Evolutionary conservation across 1,140 invertebrate genomes (phyloP), one percentile per base, ranked within the genome.

Genomic region (Dreissena polymorpha): DNA sequence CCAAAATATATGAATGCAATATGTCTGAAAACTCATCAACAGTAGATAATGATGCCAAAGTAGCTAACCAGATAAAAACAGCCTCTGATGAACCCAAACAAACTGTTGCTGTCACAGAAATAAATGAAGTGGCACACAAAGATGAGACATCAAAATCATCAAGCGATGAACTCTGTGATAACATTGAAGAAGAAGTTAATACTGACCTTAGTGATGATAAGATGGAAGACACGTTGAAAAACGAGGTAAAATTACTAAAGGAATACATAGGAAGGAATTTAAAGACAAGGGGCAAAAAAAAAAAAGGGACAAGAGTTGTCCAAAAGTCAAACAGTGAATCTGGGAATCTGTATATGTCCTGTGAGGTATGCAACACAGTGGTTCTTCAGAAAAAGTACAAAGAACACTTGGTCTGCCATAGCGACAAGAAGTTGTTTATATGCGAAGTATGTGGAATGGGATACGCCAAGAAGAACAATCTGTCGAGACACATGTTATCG

Each of bases 311-410:
- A 18, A 60, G 21, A 60, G 21, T n/a, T 12, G 3, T 6, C 16
- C 16, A 23, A 60, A 23, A 60, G 6, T n/a, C 16, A 60, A 60
- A 60, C 16, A 23, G 21, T 18, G 21, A 60, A 60, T 60, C 57
- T 60, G 57, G 21, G 57, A 23, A 60, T 23, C 16, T 60, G 21
- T 60, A n/a, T 23, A 60, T 60, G 57, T 60, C 57, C 16, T 60
- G 57, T 60, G 57, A 60, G 12, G 21, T 60, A 60, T 60, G 57
- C 57, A 60, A 60, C 21, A 60, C 57, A n/a, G 57, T 60, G 16
- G 21, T 60, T 18, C 57, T 60, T 6, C 57, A 60, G 57, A 60
- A 23, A 10, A 60, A 60, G 57, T 60, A 60, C 57, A 18, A 23
- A 10, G 57, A 60, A 23, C 57, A 60, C 12, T n/a, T 60, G 57